phyloP scores from a whole-genome alignment of 2,113 vertebrate species.

The Crotalus viridis region DNA sequence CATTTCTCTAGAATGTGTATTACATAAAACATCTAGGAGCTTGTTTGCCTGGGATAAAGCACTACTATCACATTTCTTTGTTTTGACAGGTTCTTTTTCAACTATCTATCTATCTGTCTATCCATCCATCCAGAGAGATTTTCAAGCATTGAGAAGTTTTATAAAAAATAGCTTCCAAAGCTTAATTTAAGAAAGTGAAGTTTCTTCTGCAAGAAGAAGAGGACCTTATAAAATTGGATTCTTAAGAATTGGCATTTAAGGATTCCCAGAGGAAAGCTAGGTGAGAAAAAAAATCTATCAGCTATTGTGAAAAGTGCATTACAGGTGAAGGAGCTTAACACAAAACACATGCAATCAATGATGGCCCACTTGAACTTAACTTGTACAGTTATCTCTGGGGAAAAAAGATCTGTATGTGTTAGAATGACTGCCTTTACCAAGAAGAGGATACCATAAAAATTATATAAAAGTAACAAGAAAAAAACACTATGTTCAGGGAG shows the following conservation, averaged over 20 bases:
- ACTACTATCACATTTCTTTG: background rate
- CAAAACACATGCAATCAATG: conserved; percentile 65
- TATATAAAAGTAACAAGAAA: conserved; percentile 53
- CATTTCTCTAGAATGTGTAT: background rate
- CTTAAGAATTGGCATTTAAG: conserved; percentile 52
- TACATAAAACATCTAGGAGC: background rate
- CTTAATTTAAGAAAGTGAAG: conserved; percentile 26
- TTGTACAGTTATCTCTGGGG: conserved; percentile 61
- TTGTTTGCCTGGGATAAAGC: background rate
- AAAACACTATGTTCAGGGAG: background rate
- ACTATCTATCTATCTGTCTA: background rate
- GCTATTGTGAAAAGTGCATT: conserved; percentile 63
- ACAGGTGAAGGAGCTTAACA: conserved; percentile 61
- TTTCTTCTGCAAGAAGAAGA: conserved; percentile 38
- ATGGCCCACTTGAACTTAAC: conserved; percentile 64
- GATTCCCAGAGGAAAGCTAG: conserved; percentile 55
- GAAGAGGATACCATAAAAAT: conserved; percentile 54
- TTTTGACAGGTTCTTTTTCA: background rate
- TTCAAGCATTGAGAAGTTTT: background rate
- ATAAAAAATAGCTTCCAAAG: conserved; percentile 29
- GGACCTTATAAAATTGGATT: conserved; percentile 38
- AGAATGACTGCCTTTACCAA: conserved; percentile 55
- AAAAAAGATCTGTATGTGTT: conserved; percentile 51
- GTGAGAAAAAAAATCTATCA: conserved; percentile 61
- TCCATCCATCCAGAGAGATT: background rate